Evolutionary conservation across 2,888 invertebrate genomes (phyloP).

Genomic region (Pheosia gnoma): DNA sequence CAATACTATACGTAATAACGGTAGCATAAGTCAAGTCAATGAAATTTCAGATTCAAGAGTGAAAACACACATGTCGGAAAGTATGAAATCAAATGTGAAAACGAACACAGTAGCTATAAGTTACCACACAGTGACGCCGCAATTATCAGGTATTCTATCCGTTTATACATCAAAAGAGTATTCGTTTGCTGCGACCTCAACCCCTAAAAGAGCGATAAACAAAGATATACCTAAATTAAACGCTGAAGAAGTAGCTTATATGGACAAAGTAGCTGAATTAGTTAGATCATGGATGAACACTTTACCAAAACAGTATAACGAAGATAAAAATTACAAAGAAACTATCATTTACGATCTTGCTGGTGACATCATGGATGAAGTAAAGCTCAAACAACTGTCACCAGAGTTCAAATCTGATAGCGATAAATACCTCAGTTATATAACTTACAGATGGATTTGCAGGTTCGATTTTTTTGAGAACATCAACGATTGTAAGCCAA

Average conservation of each 20-base stretch:
- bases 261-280: conserved; percentile 36
- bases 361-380: conserved; percentile 51
- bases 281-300: conserved; percentile 52
- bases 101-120: conserved; percentile 15
- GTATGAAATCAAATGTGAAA: conserved; percentile 4
- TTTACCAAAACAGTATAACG: conserved; percentile 44
- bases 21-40: conserved; percentile 20
- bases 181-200: conserved; percentile 39
- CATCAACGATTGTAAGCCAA: conserved; percentile 37
- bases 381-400: conserved; percentile 46
- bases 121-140: conserved; percentile 23
- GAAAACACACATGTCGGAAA: conserved; percentile 11
- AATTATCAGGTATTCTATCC: conserved; percentile 31
- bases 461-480: conserved; percentile 49
- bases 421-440: conserved; percentile 40
- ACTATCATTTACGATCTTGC: conserved; percentile 52
- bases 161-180: conserved; percentile 42
- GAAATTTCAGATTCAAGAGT: conserved; percentile 16
- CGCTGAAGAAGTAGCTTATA: conserved; percentile 45
- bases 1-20: conserved; percentile 10
- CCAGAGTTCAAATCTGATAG: conserved; percentile 35
- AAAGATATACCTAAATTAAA: conserved; percentile 41
- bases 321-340: conserved; percentile 49
- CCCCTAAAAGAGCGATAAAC: conserved; percentile 40
- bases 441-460: conserved; percentile 52